These are phyloP conservation scores for Oryctolagus cuniculus DNA, from an alignment of 2,113 vertebrate species.

Conservation along the genomic window mOryCun1.1 NC_091436.1:104399501-104400000, in stretches of 20 bases:
- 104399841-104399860: neutral
- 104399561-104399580: neutral
- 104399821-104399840: neutral
- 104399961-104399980: neutral
- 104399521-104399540: neutral
- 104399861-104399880: neutral
- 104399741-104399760: neutral
- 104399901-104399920: neutral
- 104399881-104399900: too few species aligned
- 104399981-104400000: neutral
- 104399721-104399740: neutral
- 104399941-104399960: neutral
- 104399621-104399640: neutral
- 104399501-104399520: neutral
- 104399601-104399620: neutral
- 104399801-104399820: neutral
- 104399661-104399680: slow-evolving; percentile 16
- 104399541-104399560: neutral
- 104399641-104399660: neutral
- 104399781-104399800: neutral
- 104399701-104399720: neutral
- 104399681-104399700: neutral
- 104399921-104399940: neutral
- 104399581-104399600: neutral
- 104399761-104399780: neutral